These are phyloP conservation scores for Macrophya alboannulata DNA, from an alignment of 2,888 invertebrate species.

Conservation along the genomic window DNA sequence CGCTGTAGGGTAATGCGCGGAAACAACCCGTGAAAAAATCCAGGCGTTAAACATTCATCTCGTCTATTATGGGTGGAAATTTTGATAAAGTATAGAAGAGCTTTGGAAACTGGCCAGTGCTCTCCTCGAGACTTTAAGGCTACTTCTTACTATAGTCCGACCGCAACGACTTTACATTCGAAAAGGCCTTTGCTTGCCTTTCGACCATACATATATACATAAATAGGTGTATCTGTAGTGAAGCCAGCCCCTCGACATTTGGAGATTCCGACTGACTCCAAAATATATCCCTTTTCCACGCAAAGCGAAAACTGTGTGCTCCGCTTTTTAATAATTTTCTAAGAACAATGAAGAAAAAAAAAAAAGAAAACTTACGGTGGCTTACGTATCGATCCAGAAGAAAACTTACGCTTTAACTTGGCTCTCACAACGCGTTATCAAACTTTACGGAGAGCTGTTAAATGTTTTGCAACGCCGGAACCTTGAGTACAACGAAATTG, in stretches of 20 bases:
- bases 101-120: constrained; percentile 62
- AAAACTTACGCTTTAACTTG: constrained; percentile 21
- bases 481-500: constrained; percentile 41
- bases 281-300: constrained; percentile 5
- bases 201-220: neutral
- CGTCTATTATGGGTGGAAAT: constrained; percentile 59
- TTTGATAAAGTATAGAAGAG: constrained; percentile 47
- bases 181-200: constrained; percentile 29
- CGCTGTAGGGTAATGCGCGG: constrained; percentile 62
- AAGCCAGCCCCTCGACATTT: neutral
- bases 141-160: constrained; percentile 49
- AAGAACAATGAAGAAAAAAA: constrained; percentile 8
- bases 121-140: constrained; percentile 63
- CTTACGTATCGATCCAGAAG: constrained; percentile 8
- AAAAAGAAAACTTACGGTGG: neutral
- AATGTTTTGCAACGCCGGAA: constrained; percentile 21
- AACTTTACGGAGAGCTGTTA: constrained; percentile 38
- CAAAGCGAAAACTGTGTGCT: neutral
- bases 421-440: constrained; percentile 33
- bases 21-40: constrained; percentile 69
- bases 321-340: neutral
- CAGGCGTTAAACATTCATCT: constrained; percentile 63
- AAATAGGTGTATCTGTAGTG: neutral
- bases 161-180: constrained; percentile 40
- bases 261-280: constrained; percentile 2